Evolutionary conservation across 2,888 invertebrate species (phyloP).

Genomic region (Corbicula japonica): DNA sequence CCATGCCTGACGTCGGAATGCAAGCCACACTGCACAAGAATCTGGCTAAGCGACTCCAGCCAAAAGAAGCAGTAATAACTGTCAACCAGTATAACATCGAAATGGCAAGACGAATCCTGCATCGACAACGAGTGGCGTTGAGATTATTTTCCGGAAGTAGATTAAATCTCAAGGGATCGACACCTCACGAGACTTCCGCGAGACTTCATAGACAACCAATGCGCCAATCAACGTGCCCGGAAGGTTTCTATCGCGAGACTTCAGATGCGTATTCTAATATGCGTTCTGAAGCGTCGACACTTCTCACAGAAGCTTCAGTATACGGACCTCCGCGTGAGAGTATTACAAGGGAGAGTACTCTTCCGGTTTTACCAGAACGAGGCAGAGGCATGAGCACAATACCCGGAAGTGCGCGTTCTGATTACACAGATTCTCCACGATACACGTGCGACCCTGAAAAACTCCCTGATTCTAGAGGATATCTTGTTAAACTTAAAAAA

Average conservation of each 20-base stretch:
- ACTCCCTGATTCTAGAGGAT: conserved; percentile 70
- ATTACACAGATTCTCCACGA: conserved; percentile 54
- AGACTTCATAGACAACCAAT: conserved; percentile 61
- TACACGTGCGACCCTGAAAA: conserved; percentile 72
- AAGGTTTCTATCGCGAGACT: conserved; percentile 51
- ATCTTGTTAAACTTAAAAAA: conserved; percentile 66
- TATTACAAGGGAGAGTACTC: conserved; percentile 17
- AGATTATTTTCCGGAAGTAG: conserved; percentile 63
- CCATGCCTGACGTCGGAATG: conserved; percentile 65
- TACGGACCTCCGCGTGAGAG: conserved; percentile 37
- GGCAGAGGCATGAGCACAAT: conserved; percentile 57
- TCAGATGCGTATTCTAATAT: conserved; percentile 50
- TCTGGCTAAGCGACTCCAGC: conserved; percentile 64
- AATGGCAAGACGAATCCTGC: conserved; percentile 67
- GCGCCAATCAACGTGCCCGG: conserved; percentile 56
- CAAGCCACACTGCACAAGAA: conserved; percentile 67
- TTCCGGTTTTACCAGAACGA: conserved; percentile 42
- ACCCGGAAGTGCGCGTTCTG: conserved; percentile 57
- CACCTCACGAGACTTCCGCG: conserved; percentile 57
- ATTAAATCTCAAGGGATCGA: conserved; percentile 61
- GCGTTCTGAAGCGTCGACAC: conserved; percentile 58
- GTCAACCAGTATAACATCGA: conserved; percentile 64
- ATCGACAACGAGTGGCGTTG: conserved; percentile 63
- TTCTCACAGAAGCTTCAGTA: conserved; percentile 62
- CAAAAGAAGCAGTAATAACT: conserved; percentile 59